Evolutionary conservation across 1,140 invertebrate genomes (phyloP).

Genomic region (Apocrypta bakeri): DNA sequence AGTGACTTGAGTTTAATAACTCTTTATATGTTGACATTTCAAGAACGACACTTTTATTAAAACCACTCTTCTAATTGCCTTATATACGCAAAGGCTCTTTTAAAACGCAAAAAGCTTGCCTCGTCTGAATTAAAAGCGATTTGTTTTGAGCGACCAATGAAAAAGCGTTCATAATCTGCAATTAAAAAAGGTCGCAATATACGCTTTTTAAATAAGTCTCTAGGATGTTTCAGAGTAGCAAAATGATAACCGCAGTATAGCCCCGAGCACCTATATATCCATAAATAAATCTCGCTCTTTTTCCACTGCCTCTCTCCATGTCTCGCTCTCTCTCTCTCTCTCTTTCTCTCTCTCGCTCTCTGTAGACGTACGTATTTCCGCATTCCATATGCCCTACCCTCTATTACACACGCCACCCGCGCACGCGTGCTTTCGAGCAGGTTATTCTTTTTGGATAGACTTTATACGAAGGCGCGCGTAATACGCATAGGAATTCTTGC

Average conservation of each 20-base stretch:
- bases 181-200: not conserved
- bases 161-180: not conserved
- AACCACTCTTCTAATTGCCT: conserved; percentile 16
- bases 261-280: conserved; percentile 39
- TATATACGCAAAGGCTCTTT: conserved; percentile 2
- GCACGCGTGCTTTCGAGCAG: not conserved
- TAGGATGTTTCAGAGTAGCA: not conserved
- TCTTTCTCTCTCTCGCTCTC: conserved; percentile 40
- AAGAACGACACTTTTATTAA: conserved; percentile 17
- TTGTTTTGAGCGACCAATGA: not conserved
- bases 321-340: no score
- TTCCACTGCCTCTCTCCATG: no score
- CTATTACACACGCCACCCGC: conserved; percentile 32
- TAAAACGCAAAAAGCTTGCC: not conserved
- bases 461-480: conserved; percentile 38
- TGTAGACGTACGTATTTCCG: conserved; percentile 45
- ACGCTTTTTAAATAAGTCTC: conserved; percentile 12
- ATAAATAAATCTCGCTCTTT: conserved; percentile 45
- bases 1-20: conserved; percentile 43
- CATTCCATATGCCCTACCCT: conserved; percentile 53
- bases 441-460: conserved; percentile 37
- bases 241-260: not conserved
- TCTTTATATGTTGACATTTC: conserved; percentile 12
- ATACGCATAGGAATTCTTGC: conserved; percentile 59
- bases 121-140: not conserved